phyloP scores from a whole-genome alignment of 2,113 vertebrate species.

The Phyllostomus discolor region DNA sequence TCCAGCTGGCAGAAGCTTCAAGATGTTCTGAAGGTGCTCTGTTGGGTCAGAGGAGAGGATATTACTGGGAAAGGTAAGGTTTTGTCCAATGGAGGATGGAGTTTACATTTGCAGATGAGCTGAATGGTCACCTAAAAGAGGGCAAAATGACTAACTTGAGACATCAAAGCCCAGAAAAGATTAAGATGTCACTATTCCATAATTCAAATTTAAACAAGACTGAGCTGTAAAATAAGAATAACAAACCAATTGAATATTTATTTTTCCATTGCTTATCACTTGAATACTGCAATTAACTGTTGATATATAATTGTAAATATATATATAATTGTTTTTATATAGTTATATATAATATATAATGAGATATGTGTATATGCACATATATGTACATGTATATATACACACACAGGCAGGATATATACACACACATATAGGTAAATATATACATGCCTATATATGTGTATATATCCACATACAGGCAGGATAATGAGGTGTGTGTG shows the following conservation, averaged over 20 bases:
- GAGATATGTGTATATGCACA: too few species aligned
- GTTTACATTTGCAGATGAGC: neutral
- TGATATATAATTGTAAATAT: too few species aligned
- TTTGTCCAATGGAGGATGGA: neutral
- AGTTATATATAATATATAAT: too few species aligned
- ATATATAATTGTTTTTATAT: too few species aligned
- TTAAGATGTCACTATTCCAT: neutral
- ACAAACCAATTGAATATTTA: neutral
- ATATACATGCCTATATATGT: too few species aligned
- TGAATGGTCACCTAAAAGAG: neutral
- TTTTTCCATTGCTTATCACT: neutral
- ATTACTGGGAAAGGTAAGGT: neutral
- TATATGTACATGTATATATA: too few species aligned
- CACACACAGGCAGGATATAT: too few species aligned
- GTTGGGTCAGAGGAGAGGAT: neutral
- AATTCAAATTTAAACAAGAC: neutral
- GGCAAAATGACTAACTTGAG: neutral
- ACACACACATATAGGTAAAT: too few species aligned
- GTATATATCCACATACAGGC: too few species aligned
- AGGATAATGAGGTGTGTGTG: too few species aligned
- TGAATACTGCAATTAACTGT: neutral
- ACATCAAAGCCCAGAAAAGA: neutral
- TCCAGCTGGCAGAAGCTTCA: neutral
- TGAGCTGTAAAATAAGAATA: neutral
- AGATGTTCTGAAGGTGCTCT: neutral